Percentiles rank a stretch among this genome's conserved stretches.
Evolutionary conservation across 2,888 invertebrate species (phyloP).

Genomic region (Drosophila pseudotakahashii): DNA sequence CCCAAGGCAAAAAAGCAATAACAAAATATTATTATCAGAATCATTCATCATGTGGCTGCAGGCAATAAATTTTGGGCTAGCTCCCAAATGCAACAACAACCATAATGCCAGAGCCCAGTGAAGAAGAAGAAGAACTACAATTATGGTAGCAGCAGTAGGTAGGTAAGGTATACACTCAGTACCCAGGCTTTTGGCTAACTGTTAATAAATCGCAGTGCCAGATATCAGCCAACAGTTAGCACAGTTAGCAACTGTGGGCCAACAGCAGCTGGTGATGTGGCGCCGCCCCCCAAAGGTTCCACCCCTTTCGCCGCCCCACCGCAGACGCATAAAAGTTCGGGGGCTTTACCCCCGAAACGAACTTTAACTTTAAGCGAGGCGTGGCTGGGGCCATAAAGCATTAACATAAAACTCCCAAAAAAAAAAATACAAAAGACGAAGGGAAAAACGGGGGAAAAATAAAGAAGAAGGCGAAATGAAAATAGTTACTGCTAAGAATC

Average conservation of each 20-base stretch:
- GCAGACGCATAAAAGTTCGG: conserved; percentile 29
- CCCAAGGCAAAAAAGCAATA: conserved; percentile 68
- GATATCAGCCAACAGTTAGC: conserved; percentile 60
- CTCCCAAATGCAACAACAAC: conserved; percentile 65
- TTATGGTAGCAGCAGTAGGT: conserved; percentile 41
- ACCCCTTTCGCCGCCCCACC: not conserved
- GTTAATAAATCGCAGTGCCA: conserved; percentile 77
- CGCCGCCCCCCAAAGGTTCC: conserved; percentile 25
- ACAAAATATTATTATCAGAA: conserved; percentile 81
- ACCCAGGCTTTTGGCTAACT: conserved; percentile 61
- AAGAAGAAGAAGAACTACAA: conserved; percentile 47
- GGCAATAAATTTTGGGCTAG: conserved; percentile 80
- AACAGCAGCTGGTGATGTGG: conserved; percentile 51
- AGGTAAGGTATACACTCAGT: conserved; percentile 43
- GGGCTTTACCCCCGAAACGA: conserved; percentile 25
- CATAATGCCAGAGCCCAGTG: conserved; percentile 2
- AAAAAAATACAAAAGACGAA: conserved; percentile 14
- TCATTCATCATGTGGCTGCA: conserved; percentile 82
- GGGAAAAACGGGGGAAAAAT: not conserved
- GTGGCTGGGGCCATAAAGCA: conserved; percentile 49
- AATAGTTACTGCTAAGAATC: conserved; percentile 11
- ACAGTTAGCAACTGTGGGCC: conserved; percentile 11
- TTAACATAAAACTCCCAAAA: conserved; percentile 40
- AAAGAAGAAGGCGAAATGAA: conserved; percentile 1
- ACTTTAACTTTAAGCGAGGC: conserved; percentile 50